Percentiles rank a stretch among this genome's conserved stretches.
phyloP scores from a whole-genome alignment of 2,888 invertebrate species.

The Scaptomyza polygonia region DNA sequence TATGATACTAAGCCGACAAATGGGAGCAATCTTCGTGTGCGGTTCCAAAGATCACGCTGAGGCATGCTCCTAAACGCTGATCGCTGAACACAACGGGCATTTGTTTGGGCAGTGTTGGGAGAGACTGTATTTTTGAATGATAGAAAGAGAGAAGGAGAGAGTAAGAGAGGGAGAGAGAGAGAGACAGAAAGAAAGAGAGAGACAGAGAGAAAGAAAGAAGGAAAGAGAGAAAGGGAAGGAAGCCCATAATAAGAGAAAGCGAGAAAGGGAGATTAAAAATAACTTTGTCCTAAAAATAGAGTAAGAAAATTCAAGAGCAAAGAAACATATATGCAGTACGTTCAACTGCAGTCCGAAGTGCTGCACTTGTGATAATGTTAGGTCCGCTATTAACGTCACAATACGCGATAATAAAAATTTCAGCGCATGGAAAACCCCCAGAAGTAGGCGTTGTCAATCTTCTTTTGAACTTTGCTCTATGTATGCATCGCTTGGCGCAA shows the following conservation, averaged over 20 bases:
- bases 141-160: too few species aligned
- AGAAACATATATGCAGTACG: slow-evolving; percentile 53
- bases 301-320: slow-evolving; percentile 23
- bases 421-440: slow-evolving; percentile 73
- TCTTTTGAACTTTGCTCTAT: slow-evolving; percentile 65
- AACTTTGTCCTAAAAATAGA: slow-evolving; percentile 39
- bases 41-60: slow-evolving; percentile 69
- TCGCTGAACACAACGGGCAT: slow-evolving; percentile 41
- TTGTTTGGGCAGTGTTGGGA: slow-evolving; percentile 10
- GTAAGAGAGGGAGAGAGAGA: background rate
- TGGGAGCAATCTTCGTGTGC: slow-evolving; percentile 60
- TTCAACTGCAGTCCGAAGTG: slow-evolving; percentile 62
- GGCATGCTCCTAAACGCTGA: slow-evolving; percentile 65
- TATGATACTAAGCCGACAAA: slow-evolving; percentile 49
- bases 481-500: slow-evolving; percentile 33
- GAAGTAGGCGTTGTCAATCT: slow-evolving; percentile 50
- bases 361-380: slow-evolving; percentile 53
- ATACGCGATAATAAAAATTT: slow-evolving; percentile 34
- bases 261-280: slow-evolving; percentile 11
- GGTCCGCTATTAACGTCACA: slow-evolving; percentile 47
- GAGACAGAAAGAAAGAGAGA: background rate
- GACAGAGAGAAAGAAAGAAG: slow-evolving; percentile 4
- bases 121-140: background rate
- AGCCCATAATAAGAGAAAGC: background rate
- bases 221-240: background rate